Conservation (phyloP, 2,888 invertebrate species). For the Dysmachus trigonus region DNA sequence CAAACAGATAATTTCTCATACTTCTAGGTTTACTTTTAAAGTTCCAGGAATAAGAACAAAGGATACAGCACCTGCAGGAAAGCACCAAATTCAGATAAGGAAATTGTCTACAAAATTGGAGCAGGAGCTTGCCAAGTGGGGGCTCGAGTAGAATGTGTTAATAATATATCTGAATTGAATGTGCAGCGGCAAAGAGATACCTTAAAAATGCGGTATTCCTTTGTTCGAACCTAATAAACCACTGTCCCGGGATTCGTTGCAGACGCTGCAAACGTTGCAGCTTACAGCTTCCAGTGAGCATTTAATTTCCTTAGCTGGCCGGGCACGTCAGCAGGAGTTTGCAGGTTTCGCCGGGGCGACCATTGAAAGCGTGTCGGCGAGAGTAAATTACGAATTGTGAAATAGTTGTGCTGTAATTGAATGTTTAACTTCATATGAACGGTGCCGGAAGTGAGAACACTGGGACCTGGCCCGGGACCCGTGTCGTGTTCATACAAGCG, state of each 20-base stretch:
- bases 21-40: too few species aligned
- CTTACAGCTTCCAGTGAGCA: neutral
- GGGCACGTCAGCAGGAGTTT: constrained; percentile 26
- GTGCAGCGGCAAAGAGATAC: neutral
- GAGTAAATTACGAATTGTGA: constrained; percentile 35
- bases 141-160: neutral
- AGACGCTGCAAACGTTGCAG: neutral
- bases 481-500: neutral
- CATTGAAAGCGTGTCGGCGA: neutral
- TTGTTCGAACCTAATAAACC: neutral
- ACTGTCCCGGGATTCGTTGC: neutral
- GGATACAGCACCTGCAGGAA: too few species aligned
- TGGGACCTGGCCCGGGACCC: too few species aligned
- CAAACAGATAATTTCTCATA: too few species aligned
- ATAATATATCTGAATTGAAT: neutral
- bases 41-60: too few species aligned
- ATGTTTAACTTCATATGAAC: constrained; percentile 15
- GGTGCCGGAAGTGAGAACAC: constrained; percentile 15
- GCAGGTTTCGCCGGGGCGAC: neutral
- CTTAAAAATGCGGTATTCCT: neutral
- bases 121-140: neutral
- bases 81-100: neutral
- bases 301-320: neutral
- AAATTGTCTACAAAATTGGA: neutral
- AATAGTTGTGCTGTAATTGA: constrained; percentile 35